Base-by-base conservation (phyloP, 2,888 invertebrate genomes). In the Apamea monoglypha region DNA sequence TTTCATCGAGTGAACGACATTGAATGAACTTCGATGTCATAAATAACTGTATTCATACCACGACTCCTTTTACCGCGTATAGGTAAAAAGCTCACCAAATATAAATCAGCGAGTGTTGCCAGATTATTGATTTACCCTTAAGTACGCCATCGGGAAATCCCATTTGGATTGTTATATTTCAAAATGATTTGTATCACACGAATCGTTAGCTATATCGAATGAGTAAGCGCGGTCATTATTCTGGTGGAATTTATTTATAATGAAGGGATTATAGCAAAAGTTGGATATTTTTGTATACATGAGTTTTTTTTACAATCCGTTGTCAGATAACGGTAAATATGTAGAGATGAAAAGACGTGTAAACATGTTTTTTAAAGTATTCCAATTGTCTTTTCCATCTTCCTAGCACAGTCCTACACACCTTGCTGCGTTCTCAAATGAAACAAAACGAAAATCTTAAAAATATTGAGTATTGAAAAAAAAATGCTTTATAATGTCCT, bases 41-140 rank as follows among this genome's bases (percentile, higher is more conserved):
- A 92, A 93, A 93, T 92, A 92, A 93, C 89, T 76, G 89, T 92
- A 93, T 93, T 93, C 93, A 92, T 91, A 92, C 87, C 90, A 90
- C 91, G 90, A 83, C 89, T 88, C 87, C 88, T 90, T 91, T 90
- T 90, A 89, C 85, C 81, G 77, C 86, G 76, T 87, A 80, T 88
- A 89, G 88, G 91, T 91, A 92, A 91, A 93, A 91, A 88, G 90
- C 87, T 86, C 88, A 86, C 86, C 88, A 90, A 91, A 91, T 90
- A 93, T 94, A 94, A 94, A 94, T 93, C 94, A 91, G 80, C 74
- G 84, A 83, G 84, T 89, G 90, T 87, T 89, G 87, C 84, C 88
- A 89, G 86, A 88, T 87, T 85, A 89, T 90, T 89, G 89, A 90
- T 89, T 89, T 86, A 85, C 82, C 88, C 87, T 73, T 89, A 88